These are phyloP conservation scores for Dissostichus mawsoni DNA, from an alignment of 2,113 vertebrate species.

Conservation along the genomic window DNA sequence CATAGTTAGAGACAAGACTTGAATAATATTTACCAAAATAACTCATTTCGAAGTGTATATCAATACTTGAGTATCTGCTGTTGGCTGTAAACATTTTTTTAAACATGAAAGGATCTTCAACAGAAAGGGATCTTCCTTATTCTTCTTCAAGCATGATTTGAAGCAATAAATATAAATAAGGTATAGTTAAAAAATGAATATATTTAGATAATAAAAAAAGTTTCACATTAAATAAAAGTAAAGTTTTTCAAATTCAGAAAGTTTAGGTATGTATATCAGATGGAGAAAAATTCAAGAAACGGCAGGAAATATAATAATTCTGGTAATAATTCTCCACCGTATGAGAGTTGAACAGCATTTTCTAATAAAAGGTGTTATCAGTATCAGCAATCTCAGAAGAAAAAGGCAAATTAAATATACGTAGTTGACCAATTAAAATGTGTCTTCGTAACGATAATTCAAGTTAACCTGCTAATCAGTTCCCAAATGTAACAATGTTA, in stretches of 20 bases:
- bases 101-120: background rate
- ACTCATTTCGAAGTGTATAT: conserved; percentile 10
- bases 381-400: background rate
- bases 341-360: background rate
- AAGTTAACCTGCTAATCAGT: background rate
- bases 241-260: background rate
- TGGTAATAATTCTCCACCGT: no score
- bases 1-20: background rate
- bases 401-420: background rate
- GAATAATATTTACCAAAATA: conserved; percentile 25
- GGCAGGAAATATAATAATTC: no score
- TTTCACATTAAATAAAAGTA: no score
- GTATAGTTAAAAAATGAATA: background rate
- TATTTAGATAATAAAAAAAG: background rate
- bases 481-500: background rate
- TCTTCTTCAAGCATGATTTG: background rate
- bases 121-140: background rate
- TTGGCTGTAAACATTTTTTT: background rate
- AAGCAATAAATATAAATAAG: background rate
- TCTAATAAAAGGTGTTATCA: background rate
- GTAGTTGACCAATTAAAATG: background rate
- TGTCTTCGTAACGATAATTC: background rate
- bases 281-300: no score
- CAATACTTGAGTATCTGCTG: background rate
- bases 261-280: background rate